Evolutionary conservation across 1,140 invertebrate genomes (phyloP), one percentile per base, ranked within the genome.

Genomic region (Scaptodrosophila lebanonensis): DNA sequence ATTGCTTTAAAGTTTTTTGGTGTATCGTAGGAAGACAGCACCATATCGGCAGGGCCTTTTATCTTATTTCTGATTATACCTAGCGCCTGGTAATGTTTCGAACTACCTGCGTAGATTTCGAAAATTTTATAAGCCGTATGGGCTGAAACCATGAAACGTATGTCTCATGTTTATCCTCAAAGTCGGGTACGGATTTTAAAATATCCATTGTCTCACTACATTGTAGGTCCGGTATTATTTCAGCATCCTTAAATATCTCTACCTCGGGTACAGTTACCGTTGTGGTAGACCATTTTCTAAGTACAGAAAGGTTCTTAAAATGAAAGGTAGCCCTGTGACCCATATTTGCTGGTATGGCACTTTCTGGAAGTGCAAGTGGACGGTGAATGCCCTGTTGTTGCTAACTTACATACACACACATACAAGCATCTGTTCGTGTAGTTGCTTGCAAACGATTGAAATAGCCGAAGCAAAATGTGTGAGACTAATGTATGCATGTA

Each of bases 41-140:
- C 48, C 6, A 20, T 49, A 12, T 72, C 36, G 3, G 56, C 67
- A 5, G 54, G 8, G 3, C 45, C 56, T 33, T 35, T 66, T 12
- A 70, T 47, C 63, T 73, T 73, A 44, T 67, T 83, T 40, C 59
- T 35, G 2, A 70, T 43, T 13, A 66, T 66, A 0, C 15, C 58
- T 13, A 60, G n/a, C 5, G 62, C 53, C 27, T 76, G 64, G 11
- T 57, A 69, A 11, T 61, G 39, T 29, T 35, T 62, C 16, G 50
- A 68, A 27, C 54, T 72, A 1, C 58, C 58, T 2, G 54, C 43
- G 25, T 52, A 66, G n/a, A 22, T 30, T 38, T 63, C 25, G 35
- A 45, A 71, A 16, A 71, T 22, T 50, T 66, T 58, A 39, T 60
- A 69, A 15, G 65, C 65, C 27, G 45, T 53, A 43, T 62, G 38